Evolutionary conservation across 2,888 invertebrate genomes (phyloP), one percentile per base, ranked within the genome.

Genomic region (Phania funesta): DNA sequence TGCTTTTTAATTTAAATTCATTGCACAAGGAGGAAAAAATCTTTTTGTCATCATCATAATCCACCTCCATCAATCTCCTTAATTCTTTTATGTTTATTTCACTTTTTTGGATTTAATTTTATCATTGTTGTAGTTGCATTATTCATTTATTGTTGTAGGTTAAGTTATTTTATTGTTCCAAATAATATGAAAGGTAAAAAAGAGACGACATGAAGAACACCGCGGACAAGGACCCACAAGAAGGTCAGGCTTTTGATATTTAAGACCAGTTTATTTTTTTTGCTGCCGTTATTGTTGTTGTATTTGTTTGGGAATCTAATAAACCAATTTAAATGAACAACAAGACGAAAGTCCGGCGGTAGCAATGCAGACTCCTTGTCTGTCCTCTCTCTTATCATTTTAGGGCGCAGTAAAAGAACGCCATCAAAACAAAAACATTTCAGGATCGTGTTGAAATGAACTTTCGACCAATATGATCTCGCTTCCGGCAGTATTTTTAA

Each of bases 241-340:
- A n/a, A n/a, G n/a, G n/a, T n/a, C n/a, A n/a, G n/a, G n/a, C n/a
- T n/a, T n/a, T n/a, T 80, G 80, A 80, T 75, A 80, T 68, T 80
- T 64, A 64, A 80, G 75, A 80, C 80, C 74, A 74, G 74, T 70
- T 75, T 41, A 64, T n/a, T n/a, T n/a, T n/a, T 76, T 60, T 73
- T 58, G n/a, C n/a, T n/a, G n/a, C n/a, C n/a, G n/a, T n/a, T n/a
- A n/a, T n/a, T n/a, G n/a, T n/a, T n/a, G n/a, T n/a, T n/a, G n/a
- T 8, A 16, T 44, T 4, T 48, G n/a, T 16, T 29, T 60, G 18
- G 74, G 54, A 70, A 74, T 80, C 74, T 75, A 80, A 80, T 62
- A 75, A 67, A 64, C 68, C 62, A 68, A 68, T 64, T 70, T 74
- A 73, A 79, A 58, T 32, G 24, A 48, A 54, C 56, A 65, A 58